phyloP scores from a whole-genome alignment of 1,140 invertebrate genomes.

The Temnothorax longispinosus region DNA sequence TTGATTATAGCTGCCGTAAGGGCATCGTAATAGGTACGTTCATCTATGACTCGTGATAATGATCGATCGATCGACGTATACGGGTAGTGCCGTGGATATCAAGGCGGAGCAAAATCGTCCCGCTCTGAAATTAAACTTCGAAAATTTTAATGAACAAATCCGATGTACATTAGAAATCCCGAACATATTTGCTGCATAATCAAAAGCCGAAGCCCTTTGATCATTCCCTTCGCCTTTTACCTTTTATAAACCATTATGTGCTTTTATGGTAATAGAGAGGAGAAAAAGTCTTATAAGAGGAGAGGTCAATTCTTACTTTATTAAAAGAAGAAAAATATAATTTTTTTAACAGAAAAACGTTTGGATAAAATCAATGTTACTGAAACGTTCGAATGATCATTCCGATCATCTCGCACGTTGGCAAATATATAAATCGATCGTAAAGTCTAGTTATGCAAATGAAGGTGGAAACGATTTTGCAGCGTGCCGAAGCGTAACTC shows the following conservation, averaged over 20 bases:
- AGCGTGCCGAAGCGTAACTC: conserved; percentile 19
- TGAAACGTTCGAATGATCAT: background rate
- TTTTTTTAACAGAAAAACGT: background rate
- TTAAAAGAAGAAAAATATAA: background rate
- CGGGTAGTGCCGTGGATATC: conserved; percentile 2
- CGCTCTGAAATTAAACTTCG: conserved; percentile 41
- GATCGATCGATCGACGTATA: conserved; percentile 14
- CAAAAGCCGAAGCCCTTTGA: background rate
- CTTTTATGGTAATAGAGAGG: background rate
- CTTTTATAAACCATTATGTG: background rate
- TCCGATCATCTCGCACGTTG: background rate
- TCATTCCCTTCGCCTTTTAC: background rate
- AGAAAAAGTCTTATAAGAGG: background rate
- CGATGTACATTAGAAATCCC: background rate
- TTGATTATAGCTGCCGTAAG: conserved; percentile 10
- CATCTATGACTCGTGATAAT: conserved; percentile 35
- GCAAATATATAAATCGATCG: background rate
- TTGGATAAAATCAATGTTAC: background rate
- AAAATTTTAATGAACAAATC: conserved; percentile 48
- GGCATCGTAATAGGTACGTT: conserved; percentile 7
- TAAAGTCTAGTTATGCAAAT: conserved; percentile 28
- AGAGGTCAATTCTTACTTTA: background rate
- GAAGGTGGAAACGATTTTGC: conserved; percentile 3
- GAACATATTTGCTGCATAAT: conserved; percentile 9
- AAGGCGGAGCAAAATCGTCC: conserved; percentile 8